A percentile compares a stretch with the other conserved stretches of the same genome.
These are phyloP conservation scores for Norana najaformis DNA, from an alignment of 2,888 invertebrate species.

Conservation along the genomic window DNA sequence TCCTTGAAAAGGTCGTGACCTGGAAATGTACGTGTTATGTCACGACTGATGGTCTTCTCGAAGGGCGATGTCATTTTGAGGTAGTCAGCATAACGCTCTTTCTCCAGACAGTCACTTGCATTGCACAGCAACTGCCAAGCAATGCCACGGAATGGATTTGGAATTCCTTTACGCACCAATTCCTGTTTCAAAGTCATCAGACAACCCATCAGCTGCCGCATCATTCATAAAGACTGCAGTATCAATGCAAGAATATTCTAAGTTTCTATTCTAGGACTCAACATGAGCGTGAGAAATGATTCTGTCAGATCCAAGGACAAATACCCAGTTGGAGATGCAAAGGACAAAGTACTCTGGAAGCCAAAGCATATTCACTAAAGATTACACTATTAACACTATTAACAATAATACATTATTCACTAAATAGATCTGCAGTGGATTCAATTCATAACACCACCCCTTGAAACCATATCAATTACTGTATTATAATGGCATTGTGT, in stretches of 20 bases:
- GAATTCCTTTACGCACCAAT: slow-evolving; percentile 89
- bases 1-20: slow-evolving; percentile 99
- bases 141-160: slow-evolving; percentile 93
- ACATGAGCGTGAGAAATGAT: neutral
- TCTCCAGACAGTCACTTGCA: slow-evolving; percentile 84
- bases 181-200: slow-evolving; percentile 67
- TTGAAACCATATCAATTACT: neutral
- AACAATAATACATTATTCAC: too few relatives aligned
- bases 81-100: slow-evolving; percentile 91
- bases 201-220: neutral
- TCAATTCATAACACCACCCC: neutral
- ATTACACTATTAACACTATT: too few relatives aligned
- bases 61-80: slow-evolving; percentile 95
- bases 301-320: neutral
- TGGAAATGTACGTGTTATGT: slow-evolving; percentile 97
- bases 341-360: neutral
- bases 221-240: neutral
- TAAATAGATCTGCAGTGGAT: neutral
- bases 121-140: slow-evolving; percentile 95
- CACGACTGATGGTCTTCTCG: slow-evolving; percentile 93
- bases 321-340: neutral
- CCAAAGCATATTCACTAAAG: neutral
- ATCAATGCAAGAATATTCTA: neutral
- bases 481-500: neutral
- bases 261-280: neutral